Evolutionary conservation across 37 sponge, comb jelly and placozoan genomes (phyloP).

Genomic region (Haliclona indistincta): DNA sequence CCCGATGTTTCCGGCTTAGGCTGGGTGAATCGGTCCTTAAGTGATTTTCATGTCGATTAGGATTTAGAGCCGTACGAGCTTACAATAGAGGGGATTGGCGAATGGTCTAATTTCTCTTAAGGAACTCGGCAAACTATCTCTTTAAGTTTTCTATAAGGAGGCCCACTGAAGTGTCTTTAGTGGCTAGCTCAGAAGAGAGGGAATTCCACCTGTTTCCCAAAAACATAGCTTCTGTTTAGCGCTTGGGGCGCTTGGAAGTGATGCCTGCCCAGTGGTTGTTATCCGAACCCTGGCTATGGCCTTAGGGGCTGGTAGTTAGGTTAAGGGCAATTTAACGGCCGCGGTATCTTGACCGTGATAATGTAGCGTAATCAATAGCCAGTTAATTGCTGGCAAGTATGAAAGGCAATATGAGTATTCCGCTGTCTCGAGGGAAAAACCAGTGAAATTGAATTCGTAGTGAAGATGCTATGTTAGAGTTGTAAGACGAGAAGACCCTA

Average conservation of each 20-base stretch:
- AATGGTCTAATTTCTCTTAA: constrained; percentile 85
- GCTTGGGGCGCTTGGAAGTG: constrained; percentile 68
- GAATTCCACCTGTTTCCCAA: constrained; percentile 89
- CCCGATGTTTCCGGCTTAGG: constrained; percentile 81
- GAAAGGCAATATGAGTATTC: constrained; percentile 89
- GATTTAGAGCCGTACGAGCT: constrained; percentile 52
- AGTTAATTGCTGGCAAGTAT: constrained; percentile 96
- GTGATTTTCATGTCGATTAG: constrained; percentile 9
- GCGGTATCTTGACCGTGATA: constrained; percentile 97
- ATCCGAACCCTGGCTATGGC: constrained; percentile 66
- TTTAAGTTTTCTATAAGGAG: constrained; percentile 82
- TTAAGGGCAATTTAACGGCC: constrained; percentile 89
- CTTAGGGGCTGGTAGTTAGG: constrained; percentile 42
- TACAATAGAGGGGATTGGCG: constrained; percentile 71
- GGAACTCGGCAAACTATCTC: constrained; percentile 88
- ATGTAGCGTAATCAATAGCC: constrained; percentile 96
- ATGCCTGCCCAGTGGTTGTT: constrained; percentile 93
- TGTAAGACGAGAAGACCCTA: constrained; percentile 95
- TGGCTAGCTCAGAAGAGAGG: constrained; percentile 62
- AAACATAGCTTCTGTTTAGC: constrained; percentile 80
- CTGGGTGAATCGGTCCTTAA: constrained; percentile 86
- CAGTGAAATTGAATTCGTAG: constrained; percentile 93
- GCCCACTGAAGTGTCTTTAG: constrained; percentile 8
- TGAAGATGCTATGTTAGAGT: constrained; percentile 92
- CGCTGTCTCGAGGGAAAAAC: constrained; percentile 93